These are phyloP conservation scores for Tokudaia tokunoshimensis DNA, from an alignment of 2,797 vertebrate genomes.

Conservation along the genomic window DNA sequence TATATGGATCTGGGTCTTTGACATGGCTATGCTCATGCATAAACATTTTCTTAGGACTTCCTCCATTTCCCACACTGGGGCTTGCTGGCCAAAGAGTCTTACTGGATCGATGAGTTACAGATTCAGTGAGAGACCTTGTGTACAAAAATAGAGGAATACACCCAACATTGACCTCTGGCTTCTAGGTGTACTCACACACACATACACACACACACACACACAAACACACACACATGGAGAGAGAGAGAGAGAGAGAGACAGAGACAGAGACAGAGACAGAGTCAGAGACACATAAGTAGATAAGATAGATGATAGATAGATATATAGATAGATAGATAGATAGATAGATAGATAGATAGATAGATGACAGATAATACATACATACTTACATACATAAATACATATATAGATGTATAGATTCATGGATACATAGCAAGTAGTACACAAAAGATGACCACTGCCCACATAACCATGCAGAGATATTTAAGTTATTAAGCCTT, in stretches of 20 bases:
- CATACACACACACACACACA: background rate
- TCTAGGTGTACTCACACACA: background rate
- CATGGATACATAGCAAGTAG: background rate
- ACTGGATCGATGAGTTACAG: background rate
- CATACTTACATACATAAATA: background rate
- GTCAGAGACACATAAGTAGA: background rate
- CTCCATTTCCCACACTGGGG: background rate
- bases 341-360: no score
- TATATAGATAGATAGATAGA: background rate
- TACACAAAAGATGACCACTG: no score
- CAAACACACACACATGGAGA: background rate
- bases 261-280: background rate
- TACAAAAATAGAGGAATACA: background rate
- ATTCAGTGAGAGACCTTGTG: background rate
- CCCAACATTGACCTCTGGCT: background rate
- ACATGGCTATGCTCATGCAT: background rate
- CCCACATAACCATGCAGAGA: background rate
- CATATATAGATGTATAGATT: background rate
- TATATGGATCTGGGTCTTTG: background rate
- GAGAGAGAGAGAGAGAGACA: background rate
- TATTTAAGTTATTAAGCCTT: background rate
- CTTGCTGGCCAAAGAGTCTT: background rate
- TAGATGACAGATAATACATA: background rate
- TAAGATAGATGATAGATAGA: background rate
- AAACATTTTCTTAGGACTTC: background rate